Evolutionary conservation across 2,113 vertebrate species (phyloP).

Genomic region (Eidolon helvum): DNA sequence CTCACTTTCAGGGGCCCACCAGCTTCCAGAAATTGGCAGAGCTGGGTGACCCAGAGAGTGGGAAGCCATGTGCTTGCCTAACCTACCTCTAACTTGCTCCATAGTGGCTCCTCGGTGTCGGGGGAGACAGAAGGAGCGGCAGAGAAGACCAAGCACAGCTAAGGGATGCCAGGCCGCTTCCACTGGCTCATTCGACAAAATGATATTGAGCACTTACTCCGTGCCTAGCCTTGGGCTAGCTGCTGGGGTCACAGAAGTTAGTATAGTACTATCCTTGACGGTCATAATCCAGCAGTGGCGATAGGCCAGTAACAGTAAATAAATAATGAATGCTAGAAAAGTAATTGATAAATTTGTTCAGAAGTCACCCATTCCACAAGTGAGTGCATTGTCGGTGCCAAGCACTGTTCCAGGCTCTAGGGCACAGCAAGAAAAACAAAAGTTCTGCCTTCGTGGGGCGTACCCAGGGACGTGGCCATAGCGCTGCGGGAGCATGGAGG

Average conservation of each 20-base stretch:
- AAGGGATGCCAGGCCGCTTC: background rate
- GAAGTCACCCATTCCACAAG: background rate
- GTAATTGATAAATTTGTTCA: background rate
- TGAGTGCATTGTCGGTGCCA: background rate
- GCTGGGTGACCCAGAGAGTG: background rate
- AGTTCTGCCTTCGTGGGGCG: background rate
- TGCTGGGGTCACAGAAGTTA: background rate
- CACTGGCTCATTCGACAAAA: background rate
- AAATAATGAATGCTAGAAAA: background rate
- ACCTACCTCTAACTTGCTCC: background rate
- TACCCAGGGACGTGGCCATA: background rate
- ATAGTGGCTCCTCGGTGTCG: background rate
- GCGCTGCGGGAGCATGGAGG: background rate
- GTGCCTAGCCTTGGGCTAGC: background rate
- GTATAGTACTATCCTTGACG: background rate
- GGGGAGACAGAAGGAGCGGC: too few species aligned
- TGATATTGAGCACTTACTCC: background rate
- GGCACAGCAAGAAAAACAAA: background rate
- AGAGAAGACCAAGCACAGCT: background rate
- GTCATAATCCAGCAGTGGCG: background rate
- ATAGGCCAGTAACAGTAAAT: background rate
- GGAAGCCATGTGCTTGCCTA: background rate
- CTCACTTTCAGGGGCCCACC: background rate
- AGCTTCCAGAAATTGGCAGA: background rate
- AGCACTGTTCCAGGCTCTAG: background rate